Evolutionary conservation across 2,888 invertebrate species (phyloP).

Genomic region (Lepidonotus clava): DNA sequence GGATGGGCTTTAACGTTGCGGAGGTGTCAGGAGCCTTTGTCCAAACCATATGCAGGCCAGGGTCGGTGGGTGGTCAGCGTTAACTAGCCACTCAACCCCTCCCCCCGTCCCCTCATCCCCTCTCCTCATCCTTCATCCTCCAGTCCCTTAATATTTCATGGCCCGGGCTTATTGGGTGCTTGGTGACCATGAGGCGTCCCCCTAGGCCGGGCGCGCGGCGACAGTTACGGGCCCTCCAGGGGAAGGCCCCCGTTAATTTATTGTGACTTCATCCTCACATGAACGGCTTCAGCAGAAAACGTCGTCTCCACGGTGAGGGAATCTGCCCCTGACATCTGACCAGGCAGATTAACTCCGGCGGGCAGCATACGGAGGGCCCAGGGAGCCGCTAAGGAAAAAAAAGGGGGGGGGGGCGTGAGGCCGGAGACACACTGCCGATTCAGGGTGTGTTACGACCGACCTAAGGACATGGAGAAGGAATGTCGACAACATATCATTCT

Average conservation of each 20-base stretch:
- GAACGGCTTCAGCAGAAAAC: neutral
- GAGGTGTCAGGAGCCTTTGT: too few species aligned
- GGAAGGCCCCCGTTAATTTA: neutral
- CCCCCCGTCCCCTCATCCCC: neutral
- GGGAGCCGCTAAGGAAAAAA: neutral
- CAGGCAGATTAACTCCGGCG: neutral
- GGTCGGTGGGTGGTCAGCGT: too few species aligned
- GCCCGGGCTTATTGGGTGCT: too few species aligned
- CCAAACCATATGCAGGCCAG: too few species aligned
- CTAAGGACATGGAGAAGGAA: too few species aligned
- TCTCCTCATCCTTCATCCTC: neutral
- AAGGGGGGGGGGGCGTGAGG: too few species aligned
- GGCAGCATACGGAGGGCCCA: neutral
- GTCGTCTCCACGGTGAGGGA: neutral
- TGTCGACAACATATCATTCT: too few species aligned
- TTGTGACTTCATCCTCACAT: conserved; percentile 16
- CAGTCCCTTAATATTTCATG: too few species aligned
- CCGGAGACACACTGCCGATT: too few species aligned
- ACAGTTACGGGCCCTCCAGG: neutral
- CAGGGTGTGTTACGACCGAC: too few species aligned
- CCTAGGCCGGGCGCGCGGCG: neutral
- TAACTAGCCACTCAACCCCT: neutral
- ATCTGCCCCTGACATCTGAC: conserved; percentile 30
- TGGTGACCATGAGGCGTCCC: too few species aligned
- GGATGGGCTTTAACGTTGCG: too few species aligned